Conservation (phyloP, 1,140 invertebrate species). For the Brachionus calyciflorus region DNA sequence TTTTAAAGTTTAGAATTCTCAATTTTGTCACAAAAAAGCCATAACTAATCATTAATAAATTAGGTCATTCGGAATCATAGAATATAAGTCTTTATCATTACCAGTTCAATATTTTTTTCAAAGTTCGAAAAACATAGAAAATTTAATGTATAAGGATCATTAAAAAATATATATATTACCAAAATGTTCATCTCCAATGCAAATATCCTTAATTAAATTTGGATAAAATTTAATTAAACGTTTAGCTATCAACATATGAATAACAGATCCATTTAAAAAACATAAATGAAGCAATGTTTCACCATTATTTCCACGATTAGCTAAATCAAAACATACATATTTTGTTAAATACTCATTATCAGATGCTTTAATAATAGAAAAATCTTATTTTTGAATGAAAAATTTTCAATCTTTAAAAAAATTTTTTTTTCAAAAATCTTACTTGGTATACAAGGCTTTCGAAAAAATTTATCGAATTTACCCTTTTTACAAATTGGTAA, state of each 20-base stretch:
- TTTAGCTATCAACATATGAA: slow-evolving; percentile 88
- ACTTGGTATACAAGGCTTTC: neutral
- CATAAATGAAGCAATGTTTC: slow-evolving; percentile 91
- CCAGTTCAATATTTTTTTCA: no score
- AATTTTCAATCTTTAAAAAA: neutral
- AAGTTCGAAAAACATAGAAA: no score
- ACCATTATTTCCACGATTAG: slow-evolving; percentile 87
- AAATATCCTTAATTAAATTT: slow-evolving; percentile 90
- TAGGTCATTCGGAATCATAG: no score
- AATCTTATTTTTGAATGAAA: neutral
- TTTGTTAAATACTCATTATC: slow-evolving; percentile 61
- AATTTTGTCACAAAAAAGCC: no score
- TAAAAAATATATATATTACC: slow-evolving; percentile 64
- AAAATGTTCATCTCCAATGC: slow-evolving; percentile 92
- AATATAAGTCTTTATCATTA: no score
- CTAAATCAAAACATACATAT: slow-evolving; percentile 85
- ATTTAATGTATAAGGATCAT: no score
- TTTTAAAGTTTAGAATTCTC: no score
- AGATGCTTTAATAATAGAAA: neutral
- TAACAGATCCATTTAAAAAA: slow-evolving; percentile 79
- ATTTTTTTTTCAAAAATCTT: neutral
- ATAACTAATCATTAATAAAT: no score
- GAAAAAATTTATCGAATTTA: neutral
- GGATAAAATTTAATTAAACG: slow-evolving; percentile 84
- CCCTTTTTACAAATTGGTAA: neutral